Base-by-base conservation (phyloP, 2,797 vertebrate genomes). In the Huso huso region DNA sequence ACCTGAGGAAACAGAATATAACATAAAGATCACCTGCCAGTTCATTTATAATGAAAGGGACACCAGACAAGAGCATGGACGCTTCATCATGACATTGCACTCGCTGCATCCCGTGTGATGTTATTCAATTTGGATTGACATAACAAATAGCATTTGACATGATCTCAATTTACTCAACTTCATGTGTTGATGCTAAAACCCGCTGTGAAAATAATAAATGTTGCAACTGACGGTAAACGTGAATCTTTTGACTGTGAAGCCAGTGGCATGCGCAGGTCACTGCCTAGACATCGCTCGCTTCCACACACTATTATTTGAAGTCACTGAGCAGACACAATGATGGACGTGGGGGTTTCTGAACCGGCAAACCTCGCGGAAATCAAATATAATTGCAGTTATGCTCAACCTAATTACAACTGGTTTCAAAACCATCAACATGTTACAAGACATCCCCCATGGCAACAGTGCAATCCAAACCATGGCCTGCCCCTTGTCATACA, bases 371-470 rank as follows among this genome's bases (percentile, higher is more conserved):
- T 53, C 57, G 18, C 8, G 37, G 57, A 61, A 65, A 68, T 65
- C 63, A 65, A 55, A 64, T 49, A 52, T 70, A 58, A 73, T 70
- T 59, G 63, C 50, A n/a, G 51, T 59, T 48, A 37, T 13, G 10
- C 13, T 58, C 37, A 10, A 51, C 49, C 64, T 70, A 63, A 64
- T 64, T 48, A 49, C 48, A 48, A 11, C 23, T 18, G 12, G 48
- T 48, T 49, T 37, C 8, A 18, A 6, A 64, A 51, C 64, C 18
- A 50, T 53, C 18, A 59, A 48, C 12, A n/a, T 59, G 11, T 18
- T 57, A 18, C 13, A 62, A 63, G 51, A 62, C 57, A 66, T 62
- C 58, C 59, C 37, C 63, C 63, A 49, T 11, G 11, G 61, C 52
- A 65, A 63, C 51, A 15, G 58, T 61, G 50, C 65, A 71, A 13